Base-by-base conservation (phyloP, 2,113 vertebrate genomes). In the Elgaria multicarinata region DNA sequence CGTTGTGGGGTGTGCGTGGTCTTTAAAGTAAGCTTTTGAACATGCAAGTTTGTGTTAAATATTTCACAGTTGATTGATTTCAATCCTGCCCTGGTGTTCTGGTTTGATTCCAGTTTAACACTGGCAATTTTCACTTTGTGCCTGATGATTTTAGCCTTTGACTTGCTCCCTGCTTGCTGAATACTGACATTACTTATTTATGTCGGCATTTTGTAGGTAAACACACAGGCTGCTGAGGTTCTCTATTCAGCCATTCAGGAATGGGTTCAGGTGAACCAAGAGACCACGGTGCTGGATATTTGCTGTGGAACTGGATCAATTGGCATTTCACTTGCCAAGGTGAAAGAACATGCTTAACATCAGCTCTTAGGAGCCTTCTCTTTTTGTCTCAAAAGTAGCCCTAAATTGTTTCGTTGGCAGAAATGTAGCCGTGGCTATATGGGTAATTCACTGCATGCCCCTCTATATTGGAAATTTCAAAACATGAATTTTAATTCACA, bases 231-330 rank as follows among this genome's bases (percentile, higher is more conserved):
- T 44, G 98, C 99, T 0, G 99, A 99, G 92, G 98, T 99, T 55
- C 89, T 99, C 81, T 99, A 99, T 91, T 97, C 97, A 0, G 94
- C 98, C 66, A 98, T 99, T 31, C 97, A 96, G 71, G 98, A 99
- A 31, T 99, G 98, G 98, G 98, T 98, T 0, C 97, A 98, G 31
- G 95, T 99, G 95, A 97, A 98, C 36, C 90, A 94, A 0, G 97
- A 98, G 87, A 98, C 97, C 94, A 99, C 97, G 0, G 97, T 99
- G 2, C 96, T 99, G 91, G 99, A 99, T 5, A 96, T 99, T 14
- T 99, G 99, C 93, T 99, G 99, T 12, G 98, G 99, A 28, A 99
- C 99, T 0, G 99, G 99, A 90, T 99, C 99, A 87, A 99, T 99
- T 1, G 98, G 99, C 67, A 97, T 99, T 91, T 99, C 98, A n/a